Evolutionary conservation across 2,113 vertebrate genomes (phyloP), one percentile per base, ranked within the genome.

Genomic region (Pteruthius melanotis): DNA sequence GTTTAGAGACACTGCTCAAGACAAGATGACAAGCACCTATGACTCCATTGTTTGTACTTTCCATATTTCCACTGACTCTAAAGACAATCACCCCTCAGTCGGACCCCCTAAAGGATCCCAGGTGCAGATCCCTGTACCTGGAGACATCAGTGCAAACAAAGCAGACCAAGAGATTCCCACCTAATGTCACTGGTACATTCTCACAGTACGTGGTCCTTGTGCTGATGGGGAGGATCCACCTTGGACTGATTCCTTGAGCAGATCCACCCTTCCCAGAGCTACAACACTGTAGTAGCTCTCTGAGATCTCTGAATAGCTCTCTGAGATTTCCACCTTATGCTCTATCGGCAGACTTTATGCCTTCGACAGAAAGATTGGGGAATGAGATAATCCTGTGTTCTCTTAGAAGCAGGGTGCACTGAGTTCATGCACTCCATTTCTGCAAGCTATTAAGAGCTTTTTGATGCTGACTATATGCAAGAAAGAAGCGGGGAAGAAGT

Each of bases 281-380:
- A 19, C 33, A 84, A 6, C 5, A 5, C 28, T 44, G 8, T 5
- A 37, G 7, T 4, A 72, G 49, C 22, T 37, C 16, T 71, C 56
- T 35, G 31, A 61, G 20, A 5, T 60, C 65, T 26, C 35, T 42
- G 20, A 60, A 44, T 11, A 40, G 11, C 19, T 26, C 15, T 70
- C n/a, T 45, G 35, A 63, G 21, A 47, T 54, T 50, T 33, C 22
- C 10, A 75, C 7, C 6, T 64, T 47, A 26, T 15, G 8, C 9
- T 53, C 12, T 39, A 0, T 15, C 3, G 7, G 52, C 4, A 54
- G 50, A 42, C 6, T 1, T 22, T 44, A 3, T 18, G 7, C 42
- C 39, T 81, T 30, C 33, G 56, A 6, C 17, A 68, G 56, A 63
- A 49, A 7, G 35, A 26, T 0, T 47, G 59, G 6, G 31, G 42